Percentiles rank a stretch among this genome's conserved stretches.
Evolutionary conservation across 1,140 invertebrate genomes (phyloP).

Genomic region (Lepidurus couesii): DNA sequence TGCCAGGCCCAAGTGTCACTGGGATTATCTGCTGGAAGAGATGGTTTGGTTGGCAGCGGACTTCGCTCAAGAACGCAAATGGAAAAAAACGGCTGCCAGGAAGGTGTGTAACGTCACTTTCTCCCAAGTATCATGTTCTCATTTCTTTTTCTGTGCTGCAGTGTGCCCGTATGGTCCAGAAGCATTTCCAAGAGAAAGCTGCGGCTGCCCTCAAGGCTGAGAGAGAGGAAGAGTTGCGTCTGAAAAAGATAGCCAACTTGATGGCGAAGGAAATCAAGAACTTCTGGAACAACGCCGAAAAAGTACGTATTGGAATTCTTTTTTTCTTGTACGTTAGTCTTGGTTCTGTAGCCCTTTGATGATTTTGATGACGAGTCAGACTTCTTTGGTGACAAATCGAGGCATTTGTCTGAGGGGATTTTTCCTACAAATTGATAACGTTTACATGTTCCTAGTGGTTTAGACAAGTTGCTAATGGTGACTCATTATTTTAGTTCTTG

Average conservation of each 20-base stretch:
- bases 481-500: slow-evolving; percentile 61
- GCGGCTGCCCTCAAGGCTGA: slow-evolving; percentile 80
- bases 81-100: slow-evolving; percentile 92
- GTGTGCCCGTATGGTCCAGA: slow-evolving; percentile 75
- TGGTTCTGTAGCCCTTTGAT: neutral
- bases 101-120: slow-evolving; percentile 55
- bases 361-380: slow-evolving; percentile 25
- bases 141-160: slow-evolving; percentile 37
- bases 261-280: slow-evolving; percentile 88
- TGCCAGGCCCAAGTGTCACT: slow-evolving; percentile 84
- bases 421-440: neutral
- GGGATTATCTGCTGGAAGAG: slow-evolving; percentile 97
- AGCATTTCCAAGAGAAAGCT: slow-evolving; percentile 92
- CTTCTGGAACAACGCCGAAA: slow-evolving; percentile 96
- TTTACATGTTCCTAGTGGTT: neutral
- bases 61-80: slow-evolving; percentile 94
- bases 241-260: slow-evolving; percentile 79
- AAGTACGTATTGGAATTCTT: slow-evolving; percentile 50
- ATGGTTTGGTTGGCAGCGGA: slow-evolving; percentile 97
- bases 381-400: slow-evolving; percentile 25
- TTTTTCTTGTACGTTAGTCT: slow-evolving; percentile 27
- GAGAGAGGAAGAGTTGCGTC: slow-evolving; percentile 79
- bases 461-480: neutral
- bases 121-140: neutral
- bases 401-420: slow-evolving; percentile 29